Conservation (phyloP, 2,888 invertebrate species). For the Microdon myrmicae region DNA sequence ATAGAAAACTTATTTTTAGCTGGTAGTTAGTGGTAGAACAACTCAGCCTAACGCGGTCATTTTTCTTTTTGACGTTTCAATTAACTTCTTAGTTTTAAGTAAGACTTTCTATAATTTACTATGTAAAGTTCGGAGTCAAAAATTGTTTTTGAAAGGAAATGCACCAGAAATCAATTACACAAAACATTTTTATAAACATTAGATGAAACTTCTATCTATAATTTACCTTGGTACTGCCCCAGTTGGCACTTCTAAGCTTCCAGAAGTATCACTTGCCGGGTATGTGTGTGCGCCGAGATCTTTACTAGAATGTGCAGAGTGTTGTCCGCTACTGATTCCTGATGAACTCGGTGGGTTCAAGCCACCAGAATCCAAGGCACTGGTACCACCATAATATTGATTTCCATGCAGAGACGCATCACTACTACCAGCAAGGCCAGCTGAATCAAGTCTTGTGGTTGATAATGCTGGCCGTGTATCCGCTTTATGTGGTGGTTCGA, state of each 20-base stretch:
- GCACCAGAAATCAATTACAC: too few relatives aligned
- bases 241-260: conserved; percentile 62
- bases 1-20: too few relatives aligned
- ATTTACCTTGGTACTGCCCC: conserved; percentile 62
- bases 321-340: conserved; percentile 52
- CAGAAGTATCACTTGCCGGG: conserved; percentile 56
- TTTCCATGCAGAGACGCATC: conserved; percentile 59
- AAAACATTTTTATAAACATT: too few relatives aligned
- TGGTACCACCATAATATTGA: conserved; percentile 61
- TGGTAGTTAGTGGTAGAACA: too few relatives aligned
- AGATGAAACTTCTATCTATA: too few relatives aligned
- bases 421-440: conserved; percentile 63
- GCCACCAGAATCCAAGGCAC: conserved; percentile 58
- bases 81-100: too few relatives aligned
- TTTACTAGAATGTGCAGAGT: conserved; percentile 55
- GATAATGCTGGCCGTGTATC: conserved; percentile 53
- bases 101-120: too few relatives aligned
- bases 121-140: neutral
- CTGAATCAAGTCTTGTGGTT: conserved; percentile 38
- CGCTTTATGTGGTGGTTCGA: conserved; percentile 24
- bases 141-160: conserved; percentile 2
- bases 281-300: conserved; percentile 52
- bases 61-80: too few relatives aligned
- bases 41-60: too few relatives aligned
- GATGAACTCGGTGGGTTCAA: conserved; percentile 41